Conservation (phyloP, 2,888 invertebrate genomes). For the Halictus quadricinctus region DNA sequence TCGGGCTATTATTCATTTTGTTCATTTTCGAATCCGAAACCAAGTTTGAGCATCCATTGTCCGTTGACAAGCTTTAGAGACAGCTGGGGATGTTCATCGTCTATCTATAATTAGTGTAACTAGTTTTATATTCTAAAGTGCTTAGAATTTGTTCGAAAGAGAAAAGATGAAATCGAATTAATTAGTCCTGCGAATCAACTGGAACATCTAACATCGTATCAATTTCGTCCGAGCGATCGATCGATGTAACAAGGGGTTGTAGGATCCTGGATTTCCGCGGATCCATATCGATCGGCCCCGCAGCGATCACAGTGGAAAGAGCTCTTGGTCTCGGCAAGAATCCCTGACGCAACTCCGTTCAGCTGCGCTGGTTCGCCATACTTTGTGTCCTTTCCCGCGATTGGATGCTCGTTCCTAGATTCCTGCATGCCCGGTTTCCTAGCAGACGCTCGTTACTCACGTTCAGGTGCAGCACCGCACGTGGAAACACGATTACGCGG, state of each 20-base stretch:
- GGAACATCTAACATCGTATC: no score
- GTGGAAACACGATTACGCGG: constrained; percentile 76
- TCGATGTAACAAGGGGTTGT: background rate
- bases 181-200: no score
- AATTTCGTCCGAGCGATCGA: no score
- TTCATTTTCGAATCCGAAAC: background rate
- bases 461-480: constrained; percentile 78
- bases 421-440: constrained; percentile 58
- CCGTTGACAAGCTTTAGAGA: background rate
- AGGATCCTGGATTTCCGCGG: background rate
- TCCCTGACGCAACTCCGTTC: constrained; percentile 49
- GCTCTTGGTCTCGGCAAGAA: constrained; percentile 23
- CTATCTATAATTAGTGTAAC: no score
- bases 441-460: constrained; percentile 75
- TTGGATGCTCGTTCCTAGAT: constrained; percentile 60
- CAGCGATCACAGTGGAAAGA: constrained; percentile 2
- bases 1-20: background rate
- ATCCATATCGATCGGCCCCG: background rate
- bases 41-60: background rate
- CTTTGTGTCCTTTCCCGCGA: constrained; percentile 61
- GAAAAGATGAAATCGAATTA: no score
- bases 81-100: background rate
- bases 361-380: constrained; percentile 30
- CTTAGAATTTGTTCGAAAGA: no score
- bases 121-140: no score